Conservation (phyloP, 2,888 invertebrate genomes). For the Apantesis nais region DNA sequence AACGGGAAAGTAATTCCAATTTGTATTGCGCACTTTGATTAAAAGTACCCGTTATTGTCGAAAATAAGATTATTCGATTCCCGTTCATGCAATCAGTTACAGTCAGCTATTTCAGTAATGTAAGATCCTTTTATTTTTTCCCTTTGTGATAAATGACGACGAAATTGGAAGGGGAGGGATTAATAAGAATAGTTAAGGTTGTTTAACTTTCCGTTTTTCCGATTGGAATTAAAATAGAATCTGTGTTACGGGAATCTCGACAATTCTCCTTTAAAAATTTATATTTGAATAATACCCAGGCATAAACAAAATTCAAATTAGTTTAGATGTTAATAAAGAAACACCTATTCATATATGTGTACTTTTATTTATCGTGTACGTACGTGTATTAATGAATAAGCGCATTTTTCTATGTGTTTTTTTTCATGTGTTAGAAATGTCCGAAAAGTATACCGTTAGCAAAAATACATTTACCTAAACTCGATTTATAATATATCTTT, state of each 20-base stretch:
- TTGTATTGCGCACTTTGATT: constrained; percentile 20
- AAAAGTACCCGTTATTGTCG: constrained; percentile 17
- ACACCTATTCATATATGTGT: too few species aligned
- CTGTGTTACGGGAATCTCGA: not conserved
- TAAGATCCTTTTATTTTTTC: constrained; percentile 17
- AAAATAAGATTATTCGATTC: constrained; percentile 19
- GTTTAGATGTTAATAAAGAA: too few species aligned
- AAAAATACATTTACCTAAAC: too few species aligned
- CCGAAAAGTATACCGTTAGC: too few species aligned
- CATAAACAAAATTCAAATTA: too few species aligned
- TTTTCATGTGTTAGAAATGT: too few species aligned
- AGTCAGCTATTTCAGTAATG: constrained; percentile 22
- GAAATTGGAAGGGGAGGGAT: constrained; percentile 18
- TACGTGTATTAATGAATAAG: too few species aligned
- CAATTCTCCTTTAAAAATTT: too few species aligned
- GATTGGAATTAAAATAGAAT: constrained; percentile 3
- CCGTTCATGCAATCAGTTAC: constrained; percentile 21
- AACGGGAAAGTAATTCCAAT: constrained; percentile 26
- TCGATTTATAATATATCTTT: too few species aligned
- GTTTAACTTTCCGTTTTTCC: constrained; percentile 9
- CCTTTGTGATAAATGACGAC: constrained; percentile 22
- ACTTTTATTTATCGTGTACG: too few species aligned
- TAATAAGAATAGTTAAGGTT: constrained; percentile 19
- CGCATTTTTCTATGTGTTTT: too few species aligned
- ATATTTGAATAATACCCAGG: too few species aligned